Conservation (phyloP, 2,113 vertebrate genomes). For the Lophochroa leadbeateri region DNA sequence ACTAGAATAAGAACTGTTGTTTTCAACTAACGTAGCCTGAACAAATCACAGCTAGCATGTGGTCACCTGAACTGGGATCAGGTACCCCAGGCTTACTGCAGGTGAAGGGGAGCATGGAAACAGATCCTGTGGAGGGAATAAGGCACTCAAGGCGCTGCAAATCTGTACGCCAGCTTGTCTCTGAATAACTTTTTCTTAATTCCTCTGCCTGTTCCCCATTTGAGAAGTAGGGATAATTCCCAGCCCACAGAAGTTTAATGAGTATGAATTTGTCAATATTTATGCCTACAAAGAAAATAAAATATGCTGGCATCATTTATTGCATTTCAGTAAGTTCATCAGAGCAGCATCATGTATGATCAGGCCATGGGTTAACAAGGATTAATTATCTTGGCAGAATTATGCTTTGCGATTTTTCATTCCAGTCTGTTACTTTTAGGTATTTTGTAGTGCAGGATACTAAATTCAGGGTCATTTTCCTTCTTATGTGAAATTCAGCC, state of each 20-base stretch:
- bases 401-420: constrained; percentile 29
- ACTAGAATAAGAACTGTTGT: neutral
- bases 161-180: neutral
- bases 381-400: constrained; percentile 60
- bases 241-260: constrained; percentile 45
- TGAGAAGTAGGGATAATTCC: constrained; percentile 23
- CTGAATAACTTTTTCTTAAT: neutral
- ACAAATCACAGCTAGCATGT: rapidly evolving
- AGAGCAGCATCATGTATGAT: constrained; percentile 25
- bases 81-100: neutral
- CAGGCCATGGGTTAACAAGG: constrained; percentile 44
- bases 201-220: neutral
- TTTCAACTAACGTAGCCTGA: neutral
- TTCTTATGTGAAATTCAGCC: neutral
- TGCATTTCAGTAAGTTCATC: constrained; percentile 27
- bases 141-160: neutral
- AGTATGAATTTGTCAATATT: constrained; percentile 63
- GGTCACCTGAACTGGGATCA: neutral
- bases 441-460: neutral
- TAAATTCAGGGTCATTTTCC: constrained; percentile 34
- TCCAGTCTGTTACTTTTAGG: constrained; percentile 25
- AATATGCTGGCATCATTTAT: constrained; percentile 47
- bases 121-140: neutral
- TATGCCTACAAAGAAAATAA: constrained; percentile 62
- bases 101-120: neutral